Conservation (phyloP, 2,113 vertebrate species). For the Pseudopipra pipra region DNA sequence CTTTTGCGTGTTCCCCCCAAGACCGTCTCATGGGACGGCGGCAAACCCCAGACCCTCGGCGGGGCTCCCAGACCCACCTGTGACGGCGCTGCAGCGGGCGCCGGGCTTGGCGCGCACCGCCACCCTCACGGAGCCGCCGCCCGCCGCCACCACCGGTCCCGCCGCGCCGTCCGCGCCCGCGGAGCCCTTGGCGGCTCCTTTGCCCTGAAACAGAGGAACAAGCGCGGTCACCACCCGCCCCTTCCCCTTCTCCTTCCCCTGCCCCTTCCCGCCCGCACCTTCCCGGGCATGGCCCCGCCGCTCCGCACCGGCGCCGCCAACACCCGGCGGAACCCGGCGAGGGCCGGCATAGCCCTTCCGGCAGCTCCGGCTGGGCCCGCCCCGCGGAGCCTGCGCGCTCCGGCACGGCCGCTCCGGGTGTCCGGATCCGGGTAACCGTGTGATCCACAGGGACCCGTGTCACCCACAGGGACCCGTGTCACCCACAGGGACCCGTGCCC, state of each 20-base stretch:
- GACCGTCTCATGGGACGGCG: not conserved
- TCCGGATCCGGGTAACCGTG: too few species aligned
- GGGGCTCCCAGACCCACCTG: not conserved
- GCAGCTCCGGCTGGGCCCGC: not conserved
- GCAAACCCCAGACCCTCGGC: not conserved
- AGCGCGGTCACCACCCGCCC: not conserved
- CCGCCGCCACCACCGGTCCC: not conserved
- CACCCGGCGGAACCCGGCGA: not conserved
- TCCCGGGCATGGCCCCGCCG: slow-evolving; percentile 6
- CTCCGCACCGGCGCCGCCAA: not conserved
- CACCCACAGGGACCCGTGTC: too few species aligned
- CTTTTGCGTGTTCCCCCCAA: too few species aligned
- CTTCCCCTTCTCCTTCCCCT: too few species aligned
- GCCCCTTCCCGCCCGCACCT: not conserved
- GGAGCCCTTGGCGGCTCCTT: not conserved
- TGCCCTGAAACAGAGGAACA: not conserved
- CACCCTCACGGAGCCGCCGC: slow-evolving; percentile 74
- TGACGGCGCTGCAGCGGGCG: slow-evolving; percentile 76
- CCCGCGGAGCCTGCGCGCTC: not conserved
- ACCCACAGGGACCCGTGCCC: too few species aligned
- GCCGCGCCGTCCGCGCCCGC: not conserved
- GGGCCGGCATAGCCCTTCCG: not conserved
- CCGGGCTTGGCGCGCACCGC: slow-evolving; percentile 87
- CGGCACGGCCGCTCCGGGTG: too few species aligned
- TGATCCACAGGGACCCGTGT: too few species aligned